phyloP scores from a whole-genome alignment of 2,113 vertebrate species.

The Misgurnus anguillicaudatus region DNA sequence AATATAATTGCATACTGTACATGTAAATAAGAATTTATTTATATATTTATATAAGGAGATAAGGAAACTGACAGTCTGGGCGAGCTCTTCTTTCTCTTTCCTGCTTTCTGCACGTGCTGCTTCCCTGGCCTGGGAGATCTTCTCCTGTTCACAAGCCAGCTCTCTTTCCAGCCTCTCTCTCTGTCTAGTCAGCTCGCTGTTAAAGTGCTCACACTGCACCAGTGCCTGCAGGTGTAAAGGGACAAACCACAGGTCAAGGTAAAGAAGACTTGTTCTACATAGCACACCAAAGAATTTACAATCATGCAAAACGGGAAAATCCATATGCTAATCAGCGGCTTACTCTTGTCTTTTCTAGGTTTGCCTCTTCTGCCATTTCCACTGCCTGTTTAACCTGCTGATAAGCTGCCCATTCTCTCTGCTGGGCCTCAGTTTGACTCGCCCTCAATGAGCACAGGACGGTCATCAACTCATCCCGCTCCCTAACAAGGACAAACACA shows the following conservation, averaged over 20 bases:
- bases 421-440: constrained; percentile 78
- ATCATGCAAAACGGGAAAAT: not conserved
- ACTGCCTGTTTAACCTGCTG: constrained; percentile 88
- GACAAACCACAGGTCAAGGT: not conserved
- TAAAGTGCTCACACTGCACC: constrained; percentile 85
- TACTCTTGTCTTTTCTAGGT: constrained; percentile 85
- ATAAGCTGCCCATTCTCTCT: constrained; percentile 82
- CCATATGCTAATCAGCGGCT: constrained; percentile 26
- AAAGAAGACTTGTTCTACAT: not conserved
- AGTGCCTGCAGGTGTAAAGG: constrained; percentile 73
- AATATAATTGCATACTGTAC: not conserved
- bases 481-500: constrained; percentile 70
- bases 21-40: not conserved
- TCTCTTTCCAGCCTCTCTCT: constrained; percentile 80
- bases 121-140: constrained; percentile 78
- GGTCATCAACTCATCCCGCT: constrained; percentile 86
- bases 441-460: constrained; percentile 75
- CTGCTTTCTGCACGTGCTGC: constrained; percentile 72
- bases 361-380: constrained; percentile 88
- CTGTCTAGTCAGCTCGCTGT: constrained; percentile 80
- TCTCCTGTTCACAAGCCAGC: constrained; percentile 73
- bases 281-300: not conserved
- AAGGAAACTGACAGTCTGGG: constrained; percentile 72
- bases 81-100: constrained; percentile 79
- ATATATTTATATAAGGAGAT: not conserved